These are phyloP conservation scores for Contarinia nasturtii DNA, from an alignment of 1,140 invertebrate genomes.

Conservation along the genomic window DNA sequence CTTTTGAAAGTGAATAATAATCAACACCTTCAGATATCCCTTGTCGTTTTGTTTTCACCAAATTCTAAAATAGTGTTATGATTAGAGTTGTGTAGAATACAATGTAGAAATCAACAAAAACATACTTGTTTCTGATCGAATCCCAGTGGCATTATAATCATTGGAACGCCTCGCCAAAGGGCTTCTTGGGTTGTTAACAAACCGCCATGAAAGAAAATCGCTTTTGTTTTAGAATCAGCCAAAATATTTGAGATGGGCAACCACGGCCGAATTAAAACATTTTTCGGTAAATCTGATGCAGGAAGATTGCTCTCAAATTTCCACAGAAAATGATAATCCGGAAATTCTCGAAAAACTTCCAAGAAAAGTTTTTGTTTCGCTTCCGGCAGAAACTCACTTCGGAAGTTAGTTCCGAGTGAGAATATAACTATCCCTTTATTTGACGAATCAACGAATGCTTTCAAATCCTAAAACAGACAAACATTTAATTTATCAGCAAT, in stretches of 20 bases:
- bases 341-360: slow-evolving; percentile 21
- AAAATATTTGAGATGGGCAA: slow-evolving; percentile 25
- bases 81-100: no score
- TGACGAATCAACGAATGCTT: slow-evolving; percentile 21
- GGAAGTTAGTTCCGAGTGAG: slow-evolving; percentile 25
- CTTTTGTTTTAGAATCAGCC: slow-evolving; percentile 5
- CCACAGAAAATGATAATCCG: slow-evolving; percentile 23
- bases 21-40: neutral
- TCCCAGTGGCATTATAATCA: slow-evolving; percentile 19
- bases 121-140: slow-evolving; percentile 1
- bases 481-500: no score
- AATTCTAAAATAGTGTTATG: neutral
- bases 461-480: slow-evolving; percentile 13
- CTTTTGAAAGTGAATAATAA: neutral
- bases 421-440: slow-evolving; percentile 28
- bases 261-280: slow-evolving; percentile 25
- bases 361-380: slow-evolving; percentile 17
- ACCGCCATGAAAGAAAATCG: slow-evolving; percentile 24
- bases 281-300: slow-evolving; percentile 17
- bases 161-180: slow-evolving; percentile 25
- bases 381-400: slow-evolving; percentile 13
- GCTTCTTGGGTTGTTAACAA: slow-evolving; percentile 26
- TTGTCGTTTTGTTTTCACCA: neutral
- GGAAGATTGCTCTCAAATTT: slow-evolving; percentile 22
- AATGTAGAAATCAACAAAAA: no score